Evolutionary conservation across 2,113 vertebrate species (phyloP), one percentile per base, ranked within the genome.

Genomic region (Notothenia rossii): DNA sequence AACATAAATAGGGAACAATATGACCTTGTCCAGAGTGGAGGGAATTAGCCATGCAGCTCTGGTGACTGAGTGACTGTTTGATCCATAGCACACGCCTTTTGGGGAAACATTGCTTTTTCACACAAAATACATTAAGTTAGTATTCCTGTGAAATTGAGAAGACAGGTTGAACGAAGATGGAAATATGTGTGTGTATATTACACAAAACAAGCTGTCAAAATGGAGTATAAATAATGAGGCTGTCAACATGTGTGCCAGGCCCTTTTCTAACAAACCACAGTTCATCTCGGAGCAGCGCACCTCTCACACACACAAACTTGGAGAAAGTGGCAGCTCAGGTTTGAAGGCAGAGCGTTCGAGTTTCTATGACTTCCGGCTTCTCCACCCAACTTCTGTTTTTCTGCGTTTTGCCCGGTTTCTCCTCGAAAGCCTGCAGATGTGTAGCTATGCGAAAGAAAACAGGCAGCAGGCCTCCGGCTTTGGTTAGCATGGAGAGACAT

Each of bases 1-100:
- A 85, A 53, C 67, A 88, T 73, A 86, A 89, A 90, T 50, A 82
- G 74, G 29, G 72, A 93, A 91, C 85, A 91, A 90, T 85, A 80
- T 88, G 78, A 89, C 82, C 79, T 84, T 90, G 82, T 90, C 91
- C 71, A 22, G 72, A 72, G 53, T 51, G 49, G 43, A 60, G 46
- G 51, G 79, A 86, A 84, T 84, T 72, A 78, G 67, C 79, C 61
- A 51, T 88, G 61, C 83, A 86, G 67, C 17, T 0, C 53, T 48
- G 36, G 78, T 90, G 87, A 88, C 79, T 83, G 85, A 89, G 69
- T 68, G 72, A 69, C 77, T 84, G 89, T 90, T 89, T 91, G 72
- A 90, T 83, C 75, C 46, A 43, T 56, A 82, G 83, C 84, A 82
- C 71, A 81, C 29, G 29, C 71, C 83, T 88, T 75, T 81, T 82